phyloP scores from a whole-genome alignment of 2,888 invertebrate genomes.

The Buathra laborator region DNA sequence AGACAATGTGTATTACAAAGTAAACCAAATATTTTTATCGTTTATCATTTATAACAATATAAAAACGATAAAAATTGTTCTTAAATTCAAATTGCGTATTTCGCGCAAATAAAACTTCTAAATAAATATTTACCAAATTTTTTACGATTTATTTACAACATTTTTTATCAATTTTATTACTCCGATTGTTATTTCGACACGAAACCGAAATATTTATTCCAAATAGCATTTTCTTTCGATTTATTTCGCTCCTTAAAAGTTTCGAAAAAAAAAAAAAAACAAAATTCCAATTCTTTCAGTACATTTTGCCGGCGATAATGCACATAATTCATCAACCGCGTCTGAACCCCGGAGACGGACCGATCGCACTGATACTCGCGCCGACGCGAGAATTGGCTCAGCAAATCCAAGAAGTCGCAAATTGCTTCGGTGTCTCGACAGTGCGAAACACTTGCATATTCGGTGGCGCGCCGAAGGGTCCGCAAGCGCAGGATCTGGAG shows the following conservation, averaged over 20 bases:
- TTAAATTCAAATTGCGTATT: too few species aligned
- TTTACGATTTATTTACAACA: too few species aligned
- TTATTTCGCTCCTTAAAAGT: background rate
- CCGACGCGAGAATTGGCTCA: conserved; percentile 87
- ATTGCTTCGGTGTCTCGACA: conserved; percentile 94
- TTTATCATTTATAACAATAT: too few species aligned
- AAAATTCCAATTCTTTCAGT: conserved; percentile 81
- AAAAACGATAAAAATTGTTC: too few species aligned
- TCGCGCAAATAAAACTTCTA: too few species aligned
- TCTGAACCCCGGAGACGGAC: conserved; percentile 88
- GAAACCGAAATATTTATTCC: too few species aligned
- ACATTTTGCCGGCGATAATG: conserved; percentile 88
- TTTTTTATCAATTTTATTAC: too few species aligned
- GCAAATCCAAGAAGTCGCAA: conserved; percentile 92
- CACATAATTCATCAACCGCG: conserved; percentile 88
- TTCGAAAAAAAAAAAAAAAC: background rate
- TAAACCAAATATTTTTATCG: too few species aligned
- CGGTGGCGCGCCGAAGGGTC: conserved; percentile 99
- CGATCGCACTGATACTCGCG: conserved; percentile 87
- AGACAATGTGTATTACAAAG: too few species aligned
- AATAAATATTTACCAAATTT: too few species aligned
- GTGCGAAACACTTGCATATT: conserved; percentile 97
- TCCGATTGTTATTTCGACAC: too few species aligned
- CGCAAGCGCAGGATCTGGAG: conserved; percentile 94
- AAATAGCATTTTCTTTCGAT: too few species aligned